These are phyloP conservation scores for Sylvilagus bachmani DNA, from an alignment of 2,113 vertebrate genomes.

Conservation along the genomic window DNA sequence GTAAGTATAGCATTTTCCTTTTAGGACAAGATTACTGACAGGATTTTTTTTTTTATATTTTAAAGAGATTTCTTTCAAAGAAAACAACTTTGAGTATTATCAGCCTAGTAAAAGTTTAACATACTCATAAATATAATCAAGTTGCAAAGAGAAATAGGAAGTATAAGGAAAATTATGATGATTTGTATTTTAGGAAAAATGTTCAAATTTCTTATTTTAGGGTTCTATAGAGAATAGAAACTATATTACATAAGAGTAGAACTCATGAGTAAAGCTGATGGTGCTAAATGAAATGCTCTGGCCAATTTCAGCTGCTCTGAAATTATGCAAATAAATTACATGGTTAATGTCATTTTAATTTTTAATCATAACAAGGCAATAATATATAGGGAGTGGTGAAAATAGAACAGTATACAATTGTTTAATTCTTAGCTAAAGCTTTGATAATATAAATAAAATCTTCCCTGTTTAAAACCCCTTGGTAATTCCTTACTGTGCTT, in stretches of 20 bases:
- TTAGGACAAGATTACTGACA: constrained; percentile 38
- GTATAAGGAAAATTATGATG: neutral
- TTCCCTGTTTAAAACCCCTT: neutral
- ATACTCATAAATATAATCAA: neutral
- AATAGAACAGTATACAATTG: constrained; percentile 23
- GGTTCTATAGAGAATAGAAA: constrained; percentile 28
- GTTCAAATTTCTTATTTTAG: constrained; percentile 45
- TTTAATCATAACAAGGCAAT: neutral
- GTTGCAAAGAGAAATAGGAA: constrained; percentile 31
- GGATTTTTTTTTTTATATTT: constrained; percentile 27
- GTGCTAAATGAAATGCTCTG: constrained; percentile 24
- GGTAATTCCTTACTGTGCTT: neutral
- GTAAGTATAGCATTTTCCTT: constrained; percentile 90
- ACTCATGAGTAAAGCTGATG: constrained; percentile 18
- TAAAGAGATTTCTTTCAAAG: constrained; percentile 33
- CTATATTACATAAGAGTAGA: neutral
- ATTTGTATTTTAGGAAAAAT: constrained; percentile 39
- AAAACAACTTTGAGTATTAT: constrained; percentile 56
- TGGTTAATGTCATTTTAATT: constrained; percentile 49
- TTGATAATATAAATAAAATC: neutral
- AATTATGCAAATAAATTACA: constrained; percentile 49
- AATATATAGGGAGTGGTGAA: constrained; percentile 17
- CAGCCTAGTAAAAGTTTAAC: neutral
- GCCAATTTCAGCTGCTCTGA: constrained; percentile 22
- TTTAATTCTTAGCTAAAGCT: neutral